A percentile compares a stretch with the other conserved stretches of the same genome.
Conservation (phyloP, 1,140 invertebrate species). For the Drosophila miranda region DNA sequence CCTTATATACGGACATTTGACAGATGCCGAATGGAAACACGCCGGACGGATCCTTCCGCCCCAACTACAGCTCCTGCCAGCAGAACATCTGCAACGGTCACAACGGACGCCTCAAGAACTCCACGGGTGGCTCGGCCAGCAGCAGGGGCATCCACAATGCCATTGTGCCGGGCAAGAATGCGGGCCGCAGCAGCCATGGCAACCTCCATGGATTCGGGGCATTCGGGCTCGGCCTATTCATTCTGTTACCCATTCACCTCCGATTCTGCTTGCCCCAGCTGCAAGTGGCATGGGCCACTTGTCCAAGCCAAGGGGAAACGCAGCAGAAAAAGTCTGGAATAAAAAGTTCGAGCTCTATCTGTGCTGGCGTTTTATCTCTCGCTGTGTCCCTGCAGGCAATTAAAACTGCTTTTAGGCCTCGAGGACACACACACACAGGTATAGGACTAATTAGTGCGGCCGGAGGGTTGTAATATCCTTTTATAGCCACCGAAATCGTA, state of each 20-base stretch:
- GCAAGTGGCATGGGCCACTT: slow-evolving; percentile 21
- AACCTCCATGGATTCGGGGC: neutral
- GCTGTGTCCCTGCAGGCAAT: slow-evolving; percentile 42
- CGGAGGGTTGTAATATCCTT: slow-evolving; percentile 4
- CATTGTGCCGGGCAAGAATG: slow-evolving; percentile 63
- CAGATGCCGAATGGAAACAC: slow-evolving; percentile 74
- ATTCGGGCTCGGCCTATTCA: neutral
- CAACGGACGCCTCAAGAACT: slow-evolving; percentile 61
- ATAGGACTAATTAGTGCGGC: slow-evolving; percentile 30
- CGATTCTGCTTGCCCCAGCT: no score
- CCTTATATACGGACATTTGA: slow-evolving; percentile 6
- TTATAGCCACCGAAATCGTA: slow-evolving; percentile 24
- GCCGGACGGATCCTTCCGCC: slow-evolving; percentile 70
- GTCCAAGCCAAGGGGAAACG: slow-evolving; percentile 3
- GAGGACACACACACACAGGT: neutral
- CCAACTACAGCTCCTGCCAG: slow-evolving; percentile 81
- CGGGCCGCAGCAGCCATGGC: neutral
- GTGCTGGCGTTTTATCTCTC: no score
- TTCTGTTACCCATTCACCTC: neutral
- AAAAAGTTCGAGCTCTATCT: slow-evolving; percentile 24
- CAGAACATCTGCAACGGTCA: slow-evolving; percentile 81
- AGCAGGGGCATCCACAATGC: slow-evolving; percentile 53
- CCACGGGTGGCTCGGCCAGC: slow-evolving; percentile 48
- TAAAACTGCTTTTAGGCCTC: slow-evolving; percentile 49
- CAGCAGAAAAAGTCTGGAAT: slow-evolving; percentile 11